Base-by-base conservation (phyloP, 2,888 invertebrate genomes). In the Leucoma salicis region DNA sequence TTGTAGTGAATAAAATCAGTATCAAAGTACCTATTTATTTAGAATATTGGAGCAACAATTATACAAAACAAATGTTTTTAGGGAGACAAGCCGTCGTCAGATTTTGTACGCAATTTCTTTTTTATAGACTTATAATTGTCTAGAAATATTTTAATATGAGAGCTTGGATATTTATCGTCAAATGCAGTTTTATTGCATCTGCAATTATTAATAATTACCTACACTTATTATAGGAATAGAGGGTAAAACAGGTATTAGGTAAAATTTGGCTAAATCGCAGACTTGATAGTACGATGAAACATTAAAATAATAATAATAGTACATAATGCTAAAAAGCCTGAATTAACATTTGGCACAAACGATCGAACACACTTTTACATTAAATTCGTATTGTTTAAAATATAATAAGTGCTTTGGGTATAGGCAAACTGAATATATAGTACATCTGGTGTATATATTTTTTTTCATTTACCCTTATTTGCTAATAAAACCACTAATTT, bases 341-440 rank as follows among this genome's bases (percentile, higher is more conserved):
- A 69, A 65, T 50, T 46, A 59, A 52, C 42, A 53, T 69, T 74
- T 74, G 74, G 74, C 74, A 74, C 74, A 63, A 65, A 68, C 59
- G 0, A 65, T 44, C 24, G 59, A 67, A 65, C 61, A 64, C 49
- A 38, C 44, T 33, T 49, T 45, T 32, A 49, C 12, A 43, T 43
- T 60, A 63, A 65, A 71, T 66, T 71, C 65, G 54, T 58, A 57
- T 37, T 42, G 39, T 40, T 57, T 39, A 49, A 52, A 50, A 14
- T 29, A 51, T 46, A 37, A 25, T 44, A 49, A 48, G 24, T 12
- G 14, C 28, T 52, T n/a, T 33, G 45, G 31, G 16, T 16, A 16
- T 16, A 16, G 3, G 16, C 16, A 16, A 16, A 6, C 6, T 16
- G 6, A 16, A 16, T 16, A 16, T 16, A 16, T 16, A 16, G 3